Base-by-base conservation (phyloP, 2,888 invertebrate species). In the Ophion ventricosus region DNA sequence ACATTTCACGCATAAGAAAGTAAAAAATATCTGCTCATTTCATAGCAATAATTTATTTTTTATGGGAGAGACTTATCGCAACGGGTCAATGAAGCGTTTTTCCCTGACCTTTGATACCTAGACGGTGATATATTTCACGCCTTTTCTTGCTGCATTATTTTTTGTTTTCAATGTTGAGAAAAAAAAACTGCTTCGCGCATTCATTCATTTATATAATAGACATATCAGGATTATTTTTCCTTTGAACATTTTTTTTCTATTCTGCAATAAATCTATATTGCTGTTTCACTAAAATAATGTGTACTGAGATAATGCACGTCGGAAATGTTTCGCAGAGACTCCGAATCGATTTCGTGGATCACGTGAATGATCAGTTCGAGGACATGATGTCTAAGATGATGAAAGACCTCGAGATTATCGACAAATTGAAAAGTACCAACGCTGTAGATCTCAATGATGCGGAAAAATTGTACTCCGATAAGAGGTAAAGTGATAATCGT, bases 351-450 rank as follows among this genome's bases (percentile, higher is more conserved):
- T 78, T 88, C 40, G 66, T 89, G 40, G 87, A 88, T 11, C 84
- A 88, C 49, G 74, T 91, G 0, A 87, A 80, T 25, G 74, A 86
- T 11, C 86, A 85, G 72, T 85, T 91, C 57, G 87, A 89, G 20
- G 85, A 87, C 10, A 87, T 90, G 87, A 85, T 90, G 74, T 84
- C 88, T 29, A 89, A 91, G 25, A 73, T 88, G 2, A 74, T 89
- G 54, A 82, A 86, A 23, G 85, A 79, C 40, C 54, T 87, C 57
- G 85, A 84, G 29, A 73, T 61, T 17, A 66, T 80, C 11, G 64
- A 75, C 11, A 83, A 83, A 72, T 67, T 43, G 49, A 81, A 77
- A 11, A 56, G 35, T 26, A 72, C 23, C 35, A 75, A 80, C 43
- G 70, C 40, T 35, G 20, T 80, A 70, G 67, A 25, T 40, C 40